Percentiles rank a stretch among this genome's conserved stretches.
phyloP scores from a whole-genome alignment of 2,888 invertebrate genomes.

The Nezara viridula region DNA sequence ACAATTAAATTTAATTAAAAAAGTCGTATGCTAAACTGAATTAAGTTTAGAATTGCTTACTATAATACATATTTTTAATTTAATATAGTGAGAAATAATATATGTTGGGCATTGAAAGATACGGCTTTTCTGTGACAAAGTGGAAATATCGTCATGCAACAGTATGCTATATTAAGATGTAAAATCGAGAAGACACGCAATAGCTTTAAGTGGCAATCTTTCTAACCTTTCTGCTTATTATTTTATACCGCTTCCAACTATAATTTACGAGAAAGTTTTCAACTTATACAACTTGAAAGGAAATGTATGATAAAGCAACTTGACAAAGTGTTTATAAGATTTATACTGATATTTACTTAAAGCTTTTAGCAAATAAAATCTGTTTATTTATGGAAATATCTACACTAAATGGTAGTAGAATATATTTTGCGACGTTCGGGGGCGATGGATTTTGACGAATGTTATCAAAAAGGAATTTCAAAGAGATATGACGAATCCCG shows the following conservation, averaged over 20 bases:
- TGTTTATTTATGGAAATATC: no score
- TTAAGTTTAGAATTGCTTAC: no score
- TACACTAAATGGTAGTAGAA: no score
- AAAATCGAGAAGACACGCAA: not conserved
- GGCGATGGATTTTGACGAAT: no score
- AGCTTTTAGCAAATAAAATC: no score
- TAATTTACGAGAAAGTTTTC: not conserved
- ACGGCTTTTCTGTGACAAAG: not conserved
- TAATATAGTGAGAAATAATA: not conserved
- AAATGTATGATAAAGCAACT: not conserved
- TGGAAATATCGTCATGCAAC: not conserved
- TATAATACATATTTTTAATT: not conserved
- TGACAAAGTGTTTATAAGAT: no score
- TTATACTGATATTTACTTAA: no score
- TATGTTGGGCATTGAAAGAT: not conserved
- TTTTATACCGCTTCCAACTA: not conserved
- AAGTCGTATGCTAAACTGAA: no score
- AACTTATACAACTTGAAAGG: not conserved
- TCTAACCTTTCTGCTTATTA: conserved; percentile 15
- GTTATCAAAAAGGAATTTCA: no score
- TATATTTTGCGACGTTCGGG: no score
- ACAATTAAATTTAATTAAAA: no score
- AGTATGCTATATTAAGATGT: conserved; percentile 8
- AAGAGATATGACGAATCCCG: no score
- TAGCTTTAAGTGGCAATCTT: not conserved